A percentile compares a stretch with the other conserved stretches of the same genome.
These are phyloP conservation scores for Adelognathus sp. DNA, from an alignment of 2,888 invertebrate genomes.

Conservation along the genomic window DNA sequence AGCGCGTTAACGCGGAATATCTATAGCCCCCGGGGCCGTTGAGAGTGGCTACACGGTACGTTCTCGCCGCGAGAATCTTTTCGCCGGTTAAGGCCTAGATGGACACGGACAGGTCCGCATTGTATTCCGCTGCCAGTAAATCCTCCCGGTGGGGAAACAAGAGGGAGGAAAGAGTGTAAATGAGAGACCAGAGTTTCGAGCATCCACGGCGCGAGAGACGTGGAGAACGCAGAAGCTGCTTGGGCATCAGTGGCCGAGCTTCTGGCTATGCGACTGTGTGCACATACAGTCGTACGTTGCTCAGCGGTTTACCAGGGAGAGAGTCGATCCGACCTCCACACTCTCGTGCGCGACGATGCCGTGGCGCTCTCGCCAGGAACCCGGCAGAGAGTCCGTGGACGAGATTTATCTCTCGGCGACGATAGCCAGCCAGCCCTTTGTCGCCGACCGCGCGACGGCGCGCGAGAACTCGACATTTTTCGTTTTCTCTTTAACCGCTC, in stretches of 20 bases:
- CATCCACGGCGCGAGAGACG: slow-evolving; percentile 48
- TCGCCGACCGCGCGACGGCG: slow-evolving; percentile 73
- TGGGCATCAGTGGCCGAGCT: slow-evolving; percentile 7
- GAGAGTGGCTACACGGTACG: slow-evolving; percentile 50
- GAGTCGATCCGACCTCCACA: neutral
- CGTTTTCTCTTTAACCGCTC: slow-evolving; percentile 68
- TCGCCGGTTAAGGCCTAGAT: slow-evolving; percentile 63
- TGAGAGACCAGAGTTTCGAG: slow-evolving; percentile 72
- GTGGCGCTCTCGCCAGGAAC: slow-evolving; percentile 36
- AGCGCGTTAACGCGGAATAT: slow-evolving; percentile 38
- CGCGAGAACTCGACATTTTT: slow-evolving; percentile 80
- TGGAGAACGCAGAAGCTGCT: neutral
- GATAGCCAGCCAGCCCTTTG: slow-evolving; percentile 73
- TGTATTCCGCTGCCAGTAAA: slow-evolving; percentile 80
- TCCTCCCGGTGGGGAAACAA: slow-evolving; percentile 65
- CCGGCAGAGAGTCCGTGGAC: slow-evolving; percentile 63
- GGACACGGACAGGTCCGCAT: slow-evolving; percentile 80
- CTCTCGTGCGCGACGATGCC: slow-evolving; percentile 11
- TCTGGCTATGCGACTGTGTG: neutral
- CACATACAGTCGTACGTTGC: neutral
- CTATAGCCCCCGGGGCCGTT: slow-evolving; percentile 40
- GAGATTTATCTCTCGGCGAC: slow-evolving; percentile 66
- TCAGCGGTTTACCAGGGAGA: slow-evolving; percentile 12
- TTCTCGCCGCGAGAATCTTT: slow-evolving; percentile 27
- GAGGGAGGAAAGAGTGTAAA: slow-evolving; percentile 74